phyloP scores from a whole-genome alignment of 2,113 vertebrate genomes.

The Sapajus apella region DNA sequence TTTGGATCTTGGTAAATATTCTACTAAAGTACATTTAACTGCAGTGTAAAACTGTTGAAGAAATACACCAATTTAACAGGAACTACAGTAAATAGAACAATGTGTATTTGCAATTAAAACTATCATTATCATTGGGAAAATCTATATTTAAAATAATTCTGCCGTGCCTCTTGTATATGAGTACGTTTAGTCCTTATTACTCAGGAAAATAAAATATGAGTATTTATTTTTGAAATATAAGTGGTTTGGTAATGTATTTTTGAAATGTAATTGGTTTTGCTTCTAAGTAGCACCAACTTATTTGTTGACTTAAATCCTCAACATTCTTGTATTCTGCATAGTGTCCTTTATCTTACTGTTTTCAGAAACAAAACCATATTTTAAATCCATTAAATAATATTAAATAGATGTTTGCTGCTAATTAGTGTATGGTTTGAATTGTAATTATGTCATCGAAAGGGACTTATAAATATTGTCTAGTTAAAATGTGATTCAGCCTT shows the following conservation, averaged over 20 bases:
- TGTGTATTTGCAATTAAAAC: background rate
- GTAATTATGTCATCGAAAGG: conserved; percentile 89
- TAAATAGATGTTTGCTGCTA: conserved; percentile 85
- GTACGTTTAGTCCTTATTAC: background rate
- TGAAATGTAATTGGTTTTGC: conserved; percentile 21
- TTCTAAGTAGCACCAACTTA: conserved; percentile 8
- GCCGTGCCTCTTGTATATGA: background rate
- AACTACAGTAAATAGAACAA: conserved; percentile 46
- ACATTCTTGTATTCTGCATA: conserved; percentile 56
- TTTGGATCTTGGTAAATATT: conserved; percentile 1
- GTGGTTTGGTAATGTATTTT: conserved; percentile 35
- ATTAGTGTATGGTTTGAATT: conserved; percentile 90
- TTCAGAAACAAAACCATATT: conserved; percentile 65
- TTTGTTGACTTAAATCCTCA: conserved; percentile 65
- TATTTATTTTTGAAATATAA: conserved; percentile 17
- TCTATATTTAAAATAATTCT: background rate
- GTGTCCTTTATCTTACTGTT: conserved; percentile 67
- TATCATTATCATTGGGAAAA: background rate
- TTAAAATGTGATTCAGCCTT: conserved; percentile 88
- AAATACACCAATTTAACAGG: conserved; percentile 38
- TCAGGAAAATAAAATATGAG: conserved; percentile 31
- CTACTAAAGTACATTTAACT: background rate
- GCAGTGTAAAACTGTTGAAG: conserved; percentile 13
- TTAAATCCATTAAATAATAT: conserved; percentile 81
- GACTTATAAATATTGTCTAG: conserved; percentile 87